Evolutionary conservation across 2,113 vertebrate species (phyloP), one percentile per base, ranked within the genome.

Genomic region (Entomyzon cyanotis): DNA sequence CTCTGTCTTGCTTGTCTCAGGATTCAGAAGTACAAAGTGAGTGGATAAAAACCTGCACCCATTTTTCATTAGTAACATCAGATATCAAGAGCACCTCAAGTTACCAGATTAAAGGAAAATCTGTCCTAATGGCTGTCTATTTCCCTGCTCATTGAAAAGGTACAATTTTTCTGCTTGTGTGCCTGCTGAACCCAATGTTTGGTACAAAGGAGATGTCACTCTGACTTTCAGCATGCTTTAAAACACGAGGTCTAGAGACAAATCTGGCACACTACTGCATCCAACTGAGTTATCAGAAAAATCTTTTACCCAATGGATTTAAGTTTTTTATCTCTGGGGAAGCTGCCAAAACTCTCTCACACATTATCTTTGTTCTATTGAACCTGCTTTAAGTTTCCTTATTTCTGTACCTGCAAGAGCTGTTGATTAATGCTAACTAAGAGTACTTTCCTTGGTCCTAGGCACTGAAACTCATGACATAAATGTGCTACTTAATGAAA

Each of bases 221-320:
- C 88, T 92, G 94, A 4, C 21, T 81, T 93, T 85, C 76, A 86
- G 90, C 1, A 3, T 82, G 78, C 83, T 94, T 94, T 96, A 88
- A 92, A 96, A 93, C 69, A 78, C 3, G 13, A 95, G 68, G 53
- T 52, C 90, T 94, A 56, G 31, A 58, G 53, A 60, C 39, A 83
- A 53, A 84, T 49, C 85, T 97, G 93, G 96, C 94, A 97, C 73
- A 56, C 75, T 80, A 35, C 37, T 87, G 71, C 33, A 90, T 76
- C 94, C 96, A 90, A 31, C 84, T 53, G 90, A 95, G 94, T 91
- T 96, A 93, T 75, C 74, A 90, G 62, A 82, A 96, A 91, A 90
- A 95, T 91, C 84, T 90, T 95, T 86, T 76, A 69, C 87, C 91
- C 47, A 92, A 70, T 82, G 88, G 76, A 85, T 95, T 96, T 93